Evolutionary conservation across 2,113 vertebrate species (phyloP), one percentile per base, ranked within the genome.

Genomic region (Myrmecophaga tridactyla): DNA sequence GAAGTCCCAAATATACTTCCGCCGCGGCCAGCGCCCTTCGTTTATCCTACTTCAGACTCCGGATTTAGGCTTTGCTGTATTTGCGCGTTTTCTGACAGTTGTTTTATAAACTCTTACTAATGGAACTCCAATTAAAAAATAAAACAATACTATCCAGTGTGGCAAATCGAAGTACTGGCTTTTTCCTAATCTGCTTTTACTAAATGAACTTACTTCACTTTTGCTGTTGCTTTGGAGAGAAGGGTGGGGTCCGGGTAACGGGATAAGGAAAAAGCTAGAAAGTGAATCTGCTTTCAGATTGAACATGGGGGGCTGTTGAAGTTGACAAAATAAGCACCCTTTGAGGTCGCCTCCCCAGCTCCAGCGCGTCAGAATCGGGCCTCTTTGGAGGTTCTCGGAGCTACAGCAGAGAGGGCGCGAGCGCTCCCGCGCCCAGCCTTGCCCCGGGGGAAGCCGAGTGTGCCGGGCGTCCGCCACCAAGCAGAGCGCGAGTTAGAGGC

Each of bases 401-500:
- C 86, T 1, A 23, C 62, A 10, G 96, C 86, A 14, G 51, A 18
- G 11, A 48, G 0, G 27, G 5, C 17, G 72, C 75, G 60, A 7
- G 20, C 6, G 20, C 73, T 29, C 8, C 63, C 15, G 46, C 58
- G 29, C 41, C 58, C 77, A 14, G 60, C 62, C 72, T 18, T 2
- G 46, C 39, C 51, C 83, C n/a, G 0, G 1, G 73, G 85, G 29
- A 21, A 20, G 10, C 73, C 91, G 1, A 20, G 77, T 2, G 89
- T 36, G 70, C 81, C 89, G 8, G 58, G 36, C 29, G 4, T 43
- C 53, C 21, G 62, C 29, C 63, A 1, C 78, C 62, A 5, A 87
- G 96, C 94, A 23, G 86, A 82, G 86, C 43, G 86, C 75, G 70
- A 51, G 95, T 97, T 95, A 95, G 94, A 76, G 83, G 21, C n/a